A percentile compares a stretch with the other conserved stretches of the same genome.
Conservation (phyloP, 1,140 invertebrate species). For the Musca domestica region DNA sequence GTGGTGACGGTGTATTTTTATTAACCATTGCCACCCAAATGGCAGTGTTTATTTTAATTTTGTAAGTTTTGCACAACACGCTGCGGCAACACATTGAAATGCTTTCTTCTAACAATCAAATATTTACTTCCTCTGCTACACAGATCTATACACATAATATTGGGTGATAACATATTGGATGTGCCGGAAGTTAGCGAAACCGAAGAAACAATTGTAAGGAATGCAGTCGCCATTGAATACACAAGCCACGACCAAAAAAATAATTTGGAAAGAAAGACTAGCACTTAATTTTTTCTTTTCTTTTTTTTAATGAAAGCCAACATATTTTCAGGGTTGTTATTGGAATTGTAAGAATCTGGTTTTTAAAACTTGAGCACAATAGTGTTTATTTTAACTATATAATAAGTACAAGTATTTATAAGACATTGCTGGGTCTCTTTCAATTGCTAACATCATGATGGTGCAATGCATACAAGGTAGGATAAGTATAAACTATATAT, state of each 20-base stretch:
- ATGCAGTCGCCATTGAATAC: neutral
- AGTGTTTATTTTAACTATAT: too few species aligned
- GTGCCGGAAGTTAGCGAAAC: constrained; percentile 42
- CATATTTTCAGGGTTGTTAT: too few species aligned
- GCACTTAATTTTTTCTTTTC: too few species aligned
- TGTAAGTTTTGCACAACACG: constrained; percentile 59
- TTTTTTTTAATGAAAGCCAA: too few species aligned
- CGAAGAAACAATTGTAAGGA: constrained; percentile 28
- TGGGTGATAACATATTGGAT: constrained; percentile 39
- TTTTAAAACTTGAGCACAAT: too few species aligned
- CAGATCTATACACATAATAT: constrained; percentile 44
- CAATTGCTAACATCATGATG: too few species aligned
- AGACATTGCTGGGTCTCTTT: too few species aligned
- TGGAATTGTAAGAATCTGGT: too few species aligned
- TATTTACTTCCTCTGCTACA: constrained; percentile 9
- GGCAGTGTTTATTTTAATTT: constrained; percentile 60
- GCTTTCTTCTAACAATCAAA: neutral
- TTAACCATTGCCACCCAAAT: constrained; percentile 69
- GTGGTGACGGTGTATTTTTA: constrained; percentile 63
- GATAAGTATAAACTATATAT: too few species aligned
- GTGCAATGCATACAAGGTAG: too few species aligned
- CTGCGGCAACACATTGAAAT: neutral
- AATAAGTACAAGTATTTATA: too few species aligned
- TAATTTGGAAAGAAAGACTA: too few species aligned
- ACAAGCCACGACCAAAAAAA: neutral